Percentiles rank a stretch among this genome's conserved stretches.
phyloP scores from a whole-genome alignment of 2,113 vertebrate species.

The Urocitellus parryii region DNA sequence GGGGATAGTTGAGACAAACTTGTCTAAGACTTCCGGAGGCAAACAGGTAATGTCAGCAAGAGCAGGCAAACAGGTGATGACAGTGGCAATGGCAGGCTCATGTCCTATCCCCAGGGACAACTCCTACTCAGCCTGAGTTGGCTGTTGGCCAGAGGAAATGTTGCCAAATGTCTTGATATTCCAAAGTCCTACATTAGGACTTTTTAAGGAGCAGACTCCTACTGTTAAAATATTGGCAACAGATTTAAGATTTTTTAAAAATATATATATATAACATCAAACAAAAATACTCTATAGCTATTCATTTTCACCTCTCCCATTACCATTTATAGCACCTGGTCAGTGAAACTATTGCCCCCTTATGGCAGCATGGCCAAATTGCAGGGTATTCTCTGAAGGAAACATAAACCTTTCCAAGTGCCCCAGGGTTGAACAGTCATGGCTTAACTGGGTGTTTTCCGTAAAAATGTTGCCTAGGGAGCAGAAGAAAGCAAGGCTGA shows the following conservation, averaged over 20 bases:
- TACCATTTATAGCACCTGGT: background rate
- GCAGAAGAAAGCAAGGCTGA: background rate
- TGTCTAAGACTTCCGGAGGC: background rate
- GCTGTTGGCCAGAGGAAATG: background rate
- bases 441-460: background rate
- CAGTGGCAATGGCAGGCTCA: rapidly evolving
- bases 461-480: background rate
- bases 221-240: conserved; percentile 10
- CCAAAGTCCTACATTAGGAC: background rate
- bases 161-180: background rate
- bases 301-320: background rate
- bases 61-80: background rate
- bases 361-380: conserved; percentile 52
- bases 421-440: background rate
- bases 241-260: background rate
- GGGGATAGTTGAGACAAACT: background rate
- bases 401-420: background rate
- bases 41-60: background rate
- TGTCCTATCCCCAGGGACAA: background rate
- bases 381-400: conserved; percentile 8
- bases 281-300: background rate
- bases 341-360: conserved; percentile 33
- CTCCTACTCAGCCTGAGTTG: background rate
- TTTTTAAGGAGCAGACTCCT: background rate
- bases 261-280: background rate